Evolutionary conservation across 2,113 vertebrate species (phyloP).

Genomic region (Menura novaehollandiae): DNA sequence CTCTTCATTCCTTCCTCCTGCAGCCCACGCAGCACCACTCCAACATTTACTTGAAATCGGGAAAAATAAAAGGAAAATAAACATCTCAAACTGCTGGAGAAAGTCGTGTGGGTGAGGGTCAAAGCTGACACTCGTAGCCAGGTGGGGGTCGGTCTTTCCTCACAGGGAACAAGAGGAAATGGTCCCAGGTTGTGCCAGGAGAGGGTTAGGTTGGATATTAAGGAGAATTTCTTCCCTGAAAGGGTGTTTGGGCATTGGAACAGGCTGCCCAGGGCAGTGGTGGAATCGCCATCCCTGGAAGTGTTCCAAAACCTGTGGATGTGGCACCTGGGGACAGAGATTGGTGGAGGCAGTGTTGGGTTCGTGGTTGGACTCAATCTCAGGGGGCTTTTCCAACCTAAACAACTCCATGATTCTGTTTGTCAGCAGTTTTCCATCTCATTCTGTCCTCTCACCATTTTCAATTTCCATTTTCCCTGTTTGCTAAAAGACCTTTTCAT

Average conservation of each 20-base stretch:
- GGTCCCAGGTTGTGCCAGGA: not conserved
- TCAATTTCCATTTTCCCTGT: fast-evolving
- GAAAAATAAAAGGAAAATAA: not conserved
- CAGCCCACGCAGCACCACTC: not conserved
- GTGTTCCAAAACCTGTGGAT: fast-evolving
- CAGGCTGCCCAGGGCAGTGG: not conserved
- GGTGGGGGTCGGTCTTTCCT: fast-evolving
- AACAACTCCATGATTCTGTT: not conserved
- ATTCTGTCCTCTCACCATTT: not conserved
- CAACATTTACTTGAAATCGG: not conserved
- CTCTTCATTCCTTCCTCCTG: not conserved
- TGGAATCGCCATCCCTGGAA: not conserved
- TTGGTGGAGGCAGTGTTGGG: too few species aligned
- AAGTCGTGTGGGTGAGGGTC: fast-evolving
- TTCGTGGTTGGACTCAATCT: fast-evolving
- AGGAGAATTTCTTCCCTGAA: too few species aligned
- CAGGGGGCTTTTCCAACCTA: not conserved
- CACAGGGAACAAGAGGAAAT: not conserved
- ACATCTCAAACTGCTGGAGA: not conserved
- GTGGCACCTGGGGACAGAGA: not conserved
- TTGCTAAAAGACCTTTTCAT: not conserved
- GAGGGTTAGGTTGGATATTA: not conserved
- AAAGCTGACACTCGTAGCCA: not conserved
- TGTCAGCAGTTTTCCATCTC: not conserved
- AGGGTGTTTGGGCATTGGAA: not conserved